Evolutionary conservation across 2,113 vertebrate genomes (phyloP), one percentile per base, ranked within the genome.

Genomic region (Platysteira castanea): DNA sequence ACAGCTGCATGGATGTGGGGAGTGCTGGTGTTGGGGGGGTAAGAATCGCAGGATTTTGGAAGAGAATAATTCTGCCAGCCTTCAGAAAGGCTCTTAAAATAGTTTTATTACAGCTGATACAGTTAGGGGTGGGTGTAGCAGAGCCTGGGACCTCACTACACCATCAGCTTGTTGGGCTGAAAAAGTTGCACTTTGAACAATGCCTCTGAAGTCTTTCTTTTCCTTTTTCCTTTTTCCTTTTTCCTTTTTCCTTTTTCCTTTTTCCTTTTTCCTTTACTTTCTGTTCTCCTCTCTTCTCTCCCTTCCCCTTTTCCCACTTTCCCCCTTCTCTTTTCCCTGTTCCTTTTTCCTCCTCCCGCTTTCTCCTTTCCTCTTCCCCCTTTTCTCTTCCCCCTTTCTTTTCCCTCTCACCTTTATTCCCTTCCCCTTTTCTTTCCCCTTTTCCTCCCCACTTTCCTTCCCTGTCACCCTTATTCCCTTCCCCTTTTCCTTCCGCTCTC

Each of bases 1-100:
- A 47, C 65, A 8, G 0, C 3, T 42, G 33, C 2, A 0, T 63
- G 52, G 56, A 3, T 0, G 22, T 30, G 44, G 24, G 82, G 41
- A 84, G 18, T 28, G 39, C 56, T 44, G 47, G 15, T 13, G 6
- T 0, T 74, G 17, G 53, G 10, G 37, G 35, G 14, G 1, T 41
- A 44, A 31, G 37, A 50, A 53, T 30, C 0, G 0, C 35, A 67
- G 33, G 19, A 30, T 89, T 50, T 47, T 64, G 60, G 33, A 46
- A 68, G 52, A 68, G 9, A 12, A 9, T 61, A 7, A 41, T 54
- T 70, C 73, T 92, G 56, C 37, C 71, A 71, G 61, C 26, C 24
- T 93, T 83, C 47, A 33, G 19, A 68, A 83, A 74, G 49, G 13
- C 37, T 70, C 49, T 75, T 75, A 22, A 91, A 49, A 28, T 21